Conservation (phyloP, 1,140 invertebrate species). For the Conopomorpha cramerella region DNA sequence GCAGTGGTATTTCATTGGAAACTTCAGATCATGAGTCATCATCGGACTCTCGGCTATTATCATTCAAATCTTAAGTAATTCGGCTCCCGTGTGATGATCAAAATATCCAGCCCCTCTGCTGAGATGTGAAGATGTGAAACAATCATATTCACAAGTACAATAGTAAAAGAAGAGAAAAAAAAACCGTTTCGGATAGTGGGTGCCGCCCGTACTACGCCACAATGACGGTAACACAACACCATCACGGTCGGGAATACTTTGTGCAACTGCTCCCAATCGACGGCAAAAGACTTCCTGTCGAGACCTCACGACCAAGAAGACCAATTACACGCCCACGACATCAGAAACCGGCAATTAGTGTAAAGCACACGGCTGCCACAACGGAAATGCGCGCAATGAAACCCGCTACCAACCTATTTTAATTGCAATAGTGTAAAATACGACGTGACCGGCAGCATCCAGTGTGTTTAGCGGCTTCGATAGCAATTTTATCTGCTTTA, state of each 20-base stretch:
- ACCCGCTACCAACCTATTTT: not conserved
- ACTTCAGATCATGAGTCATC: no score
- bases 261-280: conserved; percentile 19
- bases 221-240: conserved; percentile 41
- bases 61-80: no score
- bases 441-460: no score
- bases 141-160: no score
- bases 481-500: no score
- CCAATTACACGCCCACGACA: conserved; percentile 51
- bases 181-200: conserved; percentile 14
- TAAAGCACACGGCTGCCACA: conserved; percentile 31
- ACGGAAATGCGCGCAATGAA: conserved; percentile 18
- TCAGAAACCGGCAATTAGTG: conserved; percentile 50
- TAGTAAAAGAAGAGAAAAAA: not conserved
- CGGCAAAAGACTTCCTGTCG: conserved; percentile 46
- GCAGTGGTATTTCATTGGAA: no score
- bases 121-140: no score
- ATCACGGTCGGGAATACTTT: conserved; percentile 34
- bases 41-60: no score
- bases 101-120: no score
- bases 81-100: no score
- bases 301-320: conserved; percentile 39
- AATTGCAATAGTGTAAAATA: no score
- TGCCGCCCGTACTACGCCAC: conserved; percentile 21
- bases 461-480: no score